Evolutionary conservation across 2,797 vertebrate species (phyloP).

Genomic region (Mionectes olivaceus): DNA sequence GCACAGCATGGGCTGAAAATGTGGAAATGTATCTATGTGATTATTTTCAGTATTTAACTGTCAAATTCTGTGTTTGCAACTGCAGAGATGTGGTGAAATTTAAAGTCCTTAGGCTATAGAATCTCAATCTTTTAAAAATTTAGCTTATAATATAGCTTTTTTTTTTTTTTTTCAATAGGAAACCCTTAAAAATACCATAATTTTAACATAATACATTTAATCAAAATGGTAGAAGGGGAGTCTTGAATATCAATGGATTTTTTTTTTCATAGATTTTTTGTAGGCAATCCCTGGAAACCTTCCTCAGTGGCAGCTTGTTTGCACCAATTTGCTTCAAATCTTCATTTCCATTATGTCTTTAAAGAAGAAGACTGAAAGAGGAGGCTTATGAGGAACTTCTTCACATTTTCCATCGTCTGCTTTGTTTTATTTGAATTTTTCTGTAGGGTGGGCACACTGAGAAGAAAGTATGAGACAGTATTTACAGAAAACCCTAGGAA

Average conservation of each 20-base stretch:
- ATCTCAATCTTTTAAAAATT: neutral
- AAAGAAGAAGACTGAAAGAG: neutral
- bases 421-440: neutral
- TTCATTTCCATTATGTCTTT: neutral
- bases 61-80: neutral
- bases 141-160: rapidly evolving
- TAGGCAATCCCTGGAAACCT: neutral
- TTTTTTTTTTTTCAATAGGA: neutral
- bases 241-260: neutral
- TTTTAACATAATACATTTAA: neutral
- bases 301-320: neutral
- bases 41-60: neutral
- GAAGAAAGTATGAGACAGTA: neutral
- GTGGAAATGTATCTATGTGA: neutral
- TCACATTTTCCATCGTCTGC: neutral
- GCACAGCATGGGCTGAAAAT: neutral
- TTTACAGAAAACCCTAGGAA: neutral
- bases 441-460: neutral
- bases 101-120: neutral
- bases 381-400: neutral
- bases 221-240: neutral
- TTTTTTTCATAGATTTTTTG: neutral
- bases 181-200: rapidly evolving
- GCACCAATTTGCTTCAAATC: neutral
- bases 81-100: neutral